Conservation (phyloP, 2,888 invertebrate genomes). For the Andrena haemorrhoa region DNA sequence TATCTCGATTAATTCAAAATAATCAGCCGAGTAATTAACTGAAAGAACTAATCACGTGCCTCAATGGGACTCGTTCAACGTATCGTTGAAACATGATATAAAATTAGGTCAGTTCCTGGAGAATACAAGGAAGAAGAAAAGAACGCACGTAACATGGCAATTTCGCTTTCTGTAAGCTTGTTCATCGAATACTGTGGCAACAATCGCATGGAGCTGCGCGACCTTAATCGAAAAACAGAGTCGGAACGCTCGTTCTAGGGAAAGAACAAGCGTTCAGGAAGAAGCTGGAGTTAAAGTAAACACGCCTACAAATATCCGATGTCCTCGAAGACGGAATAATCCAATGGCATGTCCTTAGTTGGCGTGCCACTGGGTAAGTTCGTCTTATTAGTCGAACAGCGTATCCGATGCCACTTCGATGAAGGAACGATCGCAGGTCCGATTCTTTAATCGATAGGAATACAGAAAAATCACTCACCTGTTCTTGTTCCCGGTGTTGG, state of each 20-base stretch:
- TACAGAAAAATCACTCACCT: conserved; percentile 41
- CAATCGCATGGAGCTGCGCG: conserved; percentile 25
- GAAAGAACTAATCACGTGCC: not conserved
- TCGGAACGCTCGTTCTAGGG: not conserved
- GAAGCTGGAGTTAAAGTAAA: not conserved
- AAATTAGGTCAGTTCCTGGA: not conserved
- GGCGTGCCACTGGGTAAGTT: conserved; percentile 12
- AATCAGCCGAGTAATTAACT: not conserved
- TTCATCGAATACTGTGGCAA: conserved; percentile 22
- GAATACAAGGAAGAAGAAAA: not conserved
- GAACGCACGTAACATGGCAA: not conserved
- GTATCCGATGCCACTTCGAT: conserved; percentile 31
- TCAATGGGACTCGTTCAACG: not conserved
- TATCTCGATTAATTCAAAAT: not conserved
- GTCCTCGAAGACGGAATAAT: conserved; percentile 25
- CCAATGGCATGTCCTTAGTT: conserved; percentile 47
- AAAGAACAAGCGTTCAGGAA: conserved; percentile 1
- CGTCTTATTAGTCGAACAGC: not conserved
- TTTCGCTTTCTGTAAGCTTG: not conserved
- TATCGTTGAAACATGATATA: not conserved
- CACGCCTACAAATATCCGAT: conserved; percentile 32
- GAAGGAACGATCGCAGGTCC: not conserved
- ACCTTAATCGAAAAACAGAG: conserved; percentile 40
- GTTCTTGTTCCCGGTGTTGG: conserved; percentile 1
- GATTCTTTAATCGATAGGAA: not conserved